A percentile compares a stretch with the other conserved stretches of the same genome.
phyloP scores from a whole-genome alignment of 92 coral and sea anemone genomes.

The Palythoa grandis region DNA sequence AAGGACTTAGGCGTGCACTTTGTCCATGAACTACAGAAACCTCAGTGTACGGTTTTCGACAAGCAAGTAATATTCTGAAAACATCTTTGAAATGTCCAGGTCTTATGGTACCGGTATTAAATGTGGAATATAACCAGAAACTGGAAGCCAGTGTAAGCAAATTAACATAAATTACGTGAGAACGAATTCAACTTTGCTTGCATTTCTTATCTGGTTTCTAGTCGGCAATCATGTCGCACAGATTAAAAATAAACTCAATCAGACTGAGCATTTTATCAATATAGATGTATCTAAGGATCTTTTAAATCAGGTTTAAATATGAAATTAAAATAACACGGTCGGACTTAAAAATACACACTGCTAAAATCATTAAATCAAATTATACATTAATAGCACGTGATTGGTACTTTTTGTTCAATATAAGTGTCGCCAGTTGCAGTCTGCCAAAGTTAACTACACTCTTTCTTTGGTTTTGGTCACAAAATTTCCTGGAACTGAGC shows the following conservation, averaged over 20 bases:
- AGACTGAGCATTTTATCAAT: too few relatives aligned
- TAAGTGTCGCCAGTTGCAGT: background rate
- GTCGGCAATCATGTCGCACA: background rate
- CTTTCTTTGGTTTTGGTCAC: background rate
- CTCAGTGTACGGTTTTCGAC: background rate
- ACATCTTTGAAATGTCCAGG: background rate
- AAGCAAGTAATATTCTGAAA: background rate
- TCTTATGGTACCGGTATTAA: background rate
- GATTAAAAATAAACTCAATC: background rate
- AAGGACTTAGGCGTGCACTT: too few relatives aligned
- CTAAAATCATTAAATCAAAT: background rate
- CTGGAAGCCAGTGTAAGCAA: background rate
- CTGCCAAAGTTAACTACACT: background rate
- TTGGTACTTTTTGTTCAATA: slow-evolving; percentile 1
- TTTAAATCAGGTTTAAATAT: too few relatives aligned
- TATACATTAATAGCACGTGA: slow-evolving; percentile 47
- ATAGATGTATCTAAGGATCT: too few relatives aligned
- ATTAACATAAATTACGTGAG: background rate
- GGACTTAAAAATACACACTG: too few relatives aligned
- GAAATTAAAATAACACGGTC: background rate
- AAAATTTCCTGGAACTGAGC: too few relatives aligned
- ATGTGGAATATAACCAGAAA: background rate
- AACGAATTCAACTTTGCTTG: background rate
- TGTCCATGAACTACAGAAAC: too few relatives aligned
- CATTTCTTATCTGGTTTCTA: background rate